Evolutionary conservation across 2,113 vertebrate species (phyloP), one percentile per base, ranked within the genome.

Genomic region (Rhizomys pruinosus): DNA sequence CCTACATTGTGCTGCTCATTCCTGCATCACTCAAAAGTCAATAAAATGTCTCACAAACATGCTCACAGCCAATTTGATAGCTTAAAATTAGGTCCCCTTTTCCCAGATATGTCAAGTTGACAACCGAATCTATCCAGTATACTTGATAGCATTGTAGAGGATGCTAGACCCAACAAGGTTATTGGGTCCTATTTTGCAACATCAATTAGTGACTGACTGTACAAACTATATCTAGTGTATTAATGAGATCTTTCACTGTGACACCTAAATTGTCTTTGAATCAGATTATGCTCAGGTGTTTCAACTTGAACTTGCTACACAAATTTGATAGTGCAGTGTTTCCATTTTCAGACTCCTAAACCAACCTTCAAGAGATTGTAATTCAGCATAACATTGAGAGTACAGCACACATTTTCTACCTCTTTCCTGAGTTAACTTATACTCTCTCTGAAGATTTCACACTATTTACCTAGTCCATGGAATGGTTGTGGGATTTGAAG

Each of bases 191-290:
- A 89, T 84, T 64, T 90, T 80, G 63, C 16, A 85, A 63, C 52
- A 93, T 86, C 90, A 93, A 81, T 94, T 96, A 92, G 59, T 84
- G 39, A 66, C 74, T 89, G 63, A 37, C 73, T 88, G 25, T 84
- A 77, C 71, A 57, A 80, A 92, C 86, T 57, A 19, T 66, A 86
- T 32, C 59, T 42, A 44, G 72, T 66, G 59, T 87, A 69, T 81
- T 80, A 77, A 94, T n/a, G 57, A 96, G 55, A 55, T 27, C 23
- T 32, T 91, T 91, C 29, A 84, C n/a, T 90, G 13, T 84, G 74
- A 84, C 81, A 39, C 74, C 61, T 80, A 77, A 93, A 84, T 84
- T 92, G 59, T 72, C 79, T 96, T 77, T n/a, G 15, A 77, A 84
- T 95, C 13, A 69, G 66, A 34, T 23, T 42, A 0, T 57, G 74